Evolutionary conservation across 35 echinoderm and acorn worm species (phyloP).

Genomic region (Strongylocentrotus purpuratus): DNA sequence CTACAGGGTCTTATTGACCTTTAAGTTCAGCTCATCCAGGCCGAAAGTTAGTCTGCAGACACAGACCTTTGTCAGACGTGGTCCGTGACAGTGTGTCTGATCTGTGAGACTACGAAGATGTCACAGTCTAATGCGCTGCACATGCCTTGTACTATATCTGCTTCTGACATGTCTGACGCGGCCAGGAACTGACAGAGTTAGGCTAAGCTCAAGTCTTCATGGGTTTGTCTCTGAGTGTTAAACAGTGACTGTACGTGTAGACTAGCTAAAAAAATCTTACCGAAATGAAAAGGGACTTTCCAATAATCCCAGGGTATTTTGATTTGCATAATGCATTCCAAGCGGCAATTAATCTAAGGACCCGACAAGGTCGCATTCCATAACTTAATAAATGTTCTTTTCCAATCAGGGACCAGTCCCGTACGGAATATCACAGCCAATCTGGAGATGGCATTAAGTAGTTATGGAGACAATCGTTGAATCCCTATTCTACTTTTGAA

Average conservation of each 20-base stretch:
- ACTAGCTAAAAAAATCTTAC: neutral
- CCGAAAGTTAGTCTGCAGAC: neutral
- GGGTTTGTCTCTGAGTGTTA: too few relatives aligned
- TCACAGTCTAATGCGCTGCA: too few relatives aligned
- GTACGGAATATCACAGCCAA: neutral
- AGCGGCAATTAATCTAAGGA: slow-evolving; percentile 3
- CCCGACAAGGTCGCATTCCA: neutral
- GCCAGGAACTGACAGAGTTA: too few relatives aligned
- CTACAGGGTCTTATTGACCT: neutral
- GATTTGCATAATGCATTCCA: slow-evolving; percentile 17
- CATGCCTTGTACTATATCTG: too few relatives aligned
- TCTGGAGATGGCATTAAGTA: neutral
- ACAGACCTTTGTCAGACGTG: too few relatives aligned
- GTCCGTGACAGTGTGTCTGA: too few relatives aligned
- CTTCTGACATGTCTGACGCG: too few relatives aligned
- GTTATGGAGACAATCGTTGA: too few relatives aligned
- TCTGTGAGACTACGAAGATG: too few relatives aligned
- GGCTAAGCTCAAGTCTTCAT: too few relatives aligned
- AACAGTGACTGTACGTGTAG: too few relatives aligned
- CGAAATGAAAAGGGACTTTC: neutral
- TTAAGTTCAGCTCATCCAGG: neutral
- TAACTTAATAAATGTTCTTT: neutral
- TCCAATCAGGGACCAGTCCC: neutral
- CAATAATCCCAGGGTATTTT: slow-evolving; percentile 10
- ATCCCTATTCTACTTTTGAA: too few relatives aligned